Base-by-base conservation (phyloP, 2,113 vertebrate species). In the Myrmophylax atrothorax region DNA sequence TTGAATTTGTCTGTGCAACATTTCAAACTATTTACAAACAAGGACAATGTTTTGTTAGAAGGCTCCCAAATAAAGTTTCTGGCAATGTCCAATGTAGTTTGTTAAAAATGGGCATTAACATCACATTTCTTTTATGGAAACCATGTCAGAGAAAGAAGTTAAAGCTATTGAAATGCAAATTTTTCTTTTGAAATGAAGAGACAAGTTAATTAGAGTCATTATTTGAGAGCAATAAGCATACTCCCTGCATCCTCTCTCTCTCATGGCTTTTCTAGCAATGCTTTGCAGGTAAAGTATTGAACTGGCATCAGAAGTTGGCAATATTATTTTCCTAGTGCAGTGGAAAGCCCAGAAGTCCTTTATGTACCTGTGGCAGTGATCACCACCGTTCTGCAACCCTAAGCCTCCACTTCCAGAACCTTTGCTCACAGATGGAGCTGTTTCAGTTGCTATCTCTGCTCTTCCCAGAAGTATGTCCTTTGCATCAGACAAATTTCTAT, bases 231-330 rank as follows among this genome's bases (percentile, higher is more conserved):
- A 60, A n/a, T 20, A 82, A 70, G 22, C 20, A 44, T 13, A 13
- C 1, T 1, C 10, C 18, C 14, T 59, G 7, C 16, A 53, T 3
- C 9, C 4, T 13, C 2, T 24, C 0, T 47, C 20, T 73, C 12
- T 42, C 24, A 24, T 5, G 20, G 15, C 9, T 52, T 56, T 93
- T 89, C 29, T 50, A 78, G 8, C 14, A 85, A 28, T 19, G 20
- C 1, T 82, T 74, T 85, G 3, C 26, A 62, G 60, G 26, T 38
- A 35, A 74, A 82, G 7, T 10, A 66, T 18, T 24, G 26, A 62
- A 25, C 13, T 62, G n/a, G 12, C 5, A 64, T 31, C 50, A 42
- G 33, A 84, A 35, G 6, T 14, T 44, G 16, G 9, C 19, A 77
- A 16, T 29, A 60, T 9, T 1, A 26, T 53, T 81, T 82, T 88